phyloP scores from a whole-genome alignment of 2,888 invertebrate genomes.

The Cerceris rybyensis region DNA sequence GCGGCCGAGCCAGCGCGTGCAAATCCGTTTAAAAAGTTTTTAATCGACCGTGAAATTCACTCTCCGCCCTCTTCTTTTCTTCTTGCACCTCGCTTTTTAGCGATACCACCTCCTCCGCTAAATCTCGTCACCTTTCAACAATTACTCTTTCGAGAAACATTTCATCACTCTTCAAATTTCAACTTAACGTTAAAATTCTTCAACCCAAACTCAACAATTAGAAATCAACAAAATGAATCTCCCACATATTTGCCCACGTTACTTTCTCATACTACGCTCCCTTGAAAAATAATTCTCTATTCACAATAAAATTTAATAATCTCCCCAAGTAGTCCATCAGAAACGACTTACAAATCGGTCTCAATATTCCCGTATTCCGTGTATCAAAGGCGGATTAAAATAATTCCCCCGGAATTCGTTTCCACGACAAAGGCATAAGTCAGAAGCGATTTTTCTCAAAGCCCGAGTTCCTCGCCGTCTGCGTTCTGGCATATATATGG shows the following conservation, averaged over 20 bases:
- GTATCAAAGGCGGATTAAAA: background rate
- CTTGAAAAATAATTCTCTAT: too few relatives aligned
- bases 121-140: constrained; percentile 21
- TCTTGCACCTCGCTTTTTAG: constrained; percentile 42
- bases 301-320: too few relatives aligned
- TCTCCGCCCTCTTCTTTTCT: constrained; percentile 44
- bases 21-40: constrained; percentile 71
- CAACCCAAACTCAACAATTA: too few relatives aligned
- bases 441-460: constrained; percentile 52
- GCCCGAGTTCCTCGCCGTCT: constrained; percentile 26
- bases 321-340: too few relatives aligned
- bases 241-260: too few relatives aligned
- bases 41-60: constrained; percentile 76
- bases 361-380: too few relatives aligned
- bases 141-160: constrained; percentile 1
- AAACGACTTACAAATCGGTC: too few relatives aligned
- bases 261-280: too few relatives aligned
- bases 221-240: too few relatives aligned
- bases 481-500: constrained; percentile 48
- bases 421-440: constrained; percentile 48
- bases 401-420: constrained; percentile 36
- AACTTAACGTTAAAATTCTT: background rate
- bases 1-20: constrained; percentile 50
- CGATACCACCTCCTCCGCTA: constrained; percentile 13
- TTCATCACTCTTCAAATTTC: background rate